Evolutionary conservation across 2,797 vertebrate species (phyloP).

Genomic region (Peromyscus eremicus): DNA sequence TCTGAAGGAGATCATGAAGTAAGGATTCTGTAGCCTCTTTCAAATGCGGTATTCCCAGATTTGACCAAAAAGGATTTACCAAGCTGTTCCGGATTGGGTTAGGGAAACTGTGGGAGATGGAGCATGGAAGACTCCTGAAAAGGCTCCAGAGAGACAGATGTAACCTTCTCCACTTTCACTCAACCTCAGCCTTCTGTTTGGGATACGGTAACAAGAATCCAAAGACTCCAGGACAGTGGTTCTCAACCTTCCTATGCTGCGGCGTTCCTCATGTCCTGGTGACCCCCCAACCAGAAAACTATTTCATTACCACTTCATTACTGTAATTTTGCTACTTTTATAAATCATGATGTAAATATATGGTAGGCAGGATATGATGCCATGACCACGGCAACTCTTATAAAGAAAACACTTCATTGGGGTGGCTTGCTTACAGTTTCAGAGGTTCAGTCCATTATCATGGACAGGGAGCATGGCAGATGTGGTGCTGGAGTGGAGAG

Average conservation of each 20-base stretch:
- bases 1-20: not conserved
- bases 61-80: not conserved
- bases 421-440: not conserved
- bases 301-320: not conserved
- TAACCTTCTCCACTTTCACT: not conserved
- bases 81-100: not conserved
- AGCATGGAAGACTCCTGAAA: not conserved
- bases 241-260: not conserved
- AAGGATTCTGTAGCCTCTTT: not conserved
- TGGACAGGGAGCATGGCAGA: not conserved
- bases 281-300: not conserved
- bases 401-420: not conserved
- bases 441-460: not conserved
- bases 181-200: not conserved
- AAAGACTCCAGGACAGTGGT: not conserved
- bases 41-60: not conserved
- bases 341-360: not conserved
- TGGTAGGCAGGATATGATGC: not conserved
- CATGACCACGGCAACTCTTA: not conserved
- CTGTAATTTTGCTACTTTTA: not conserved
- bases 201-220: no score
- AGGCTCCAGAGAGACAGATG: not conserved
- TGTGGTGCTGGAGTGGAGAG: not conserved
- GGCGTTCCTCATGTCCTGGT: not conserved
- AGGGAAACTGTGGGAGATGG: not conserved